These are phyloP conservation scores for Acanthosoma haemorrhoidale DNA, from an alignment of 2,888 invertebrate genomes.

Conservation along the genomic window DNA sequence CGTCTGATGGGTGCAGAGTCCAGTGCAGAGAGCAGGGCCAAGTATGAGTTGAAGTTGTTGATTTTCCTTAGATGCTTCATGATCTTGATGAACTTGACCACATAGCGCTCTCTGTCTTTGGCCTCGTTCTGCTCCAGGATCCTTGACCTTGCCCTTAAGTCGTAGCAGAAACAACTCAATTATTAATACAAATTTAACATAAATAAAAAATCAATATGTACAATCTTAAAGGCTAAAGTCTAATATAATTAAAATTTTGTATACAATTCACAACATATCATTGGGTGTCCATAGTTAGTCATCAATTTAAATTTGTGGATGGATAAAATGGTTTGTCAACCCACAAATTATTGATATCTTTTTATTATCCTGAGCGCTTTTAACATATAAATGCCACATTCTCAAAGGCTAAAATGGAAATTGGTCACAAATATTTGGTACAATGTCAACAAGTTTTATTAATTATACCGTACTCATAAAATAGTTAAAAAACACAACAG, in stretches of 20 bases:
- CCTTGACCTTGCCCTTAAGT: constrained; percentile 72
- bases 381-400: too few relatives aligned
- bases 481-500: too few relatives aligned
- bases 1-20: constrained; percentile 91
- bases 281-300: too few relatives aligned
- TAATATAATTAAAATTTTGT: neutral
- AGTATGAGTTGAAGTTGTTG: constrained; percentile 97
- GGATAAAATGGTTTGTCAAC: too few relatives aligned
- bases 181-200: too few relatives aligned
- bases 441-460: too few relatives aligned
- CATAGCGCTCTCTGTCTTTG: constrained; percentile 91
- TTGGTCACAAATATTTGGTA: too few relatives aligned
- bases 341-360: too few relatives aligned
- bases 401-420: too few relatives aligned
- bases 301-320: too few relatives aligned
- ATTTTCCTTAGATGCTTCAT: constrained; percentile 96
- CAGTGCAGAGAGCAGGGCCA: constrained; percentile 91
- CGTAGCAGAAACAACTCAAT: neutral
- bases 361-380: too few relatives aligned
- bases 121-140: constrained; percentile 87
- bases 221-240: neutral
- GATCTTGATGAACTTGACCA: constrained; percentile 93
- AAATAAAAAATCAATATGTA: neutral
- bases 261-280: neutral
- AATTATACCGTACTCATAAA: too few relatives aligned